A percentile compares a stretch with the other conserved stretches of the same genome.
phyloP scores from a whole-genome alignment of 2,888 invertebrate genomes.

The Ectemnius cavifrons region DNA sequence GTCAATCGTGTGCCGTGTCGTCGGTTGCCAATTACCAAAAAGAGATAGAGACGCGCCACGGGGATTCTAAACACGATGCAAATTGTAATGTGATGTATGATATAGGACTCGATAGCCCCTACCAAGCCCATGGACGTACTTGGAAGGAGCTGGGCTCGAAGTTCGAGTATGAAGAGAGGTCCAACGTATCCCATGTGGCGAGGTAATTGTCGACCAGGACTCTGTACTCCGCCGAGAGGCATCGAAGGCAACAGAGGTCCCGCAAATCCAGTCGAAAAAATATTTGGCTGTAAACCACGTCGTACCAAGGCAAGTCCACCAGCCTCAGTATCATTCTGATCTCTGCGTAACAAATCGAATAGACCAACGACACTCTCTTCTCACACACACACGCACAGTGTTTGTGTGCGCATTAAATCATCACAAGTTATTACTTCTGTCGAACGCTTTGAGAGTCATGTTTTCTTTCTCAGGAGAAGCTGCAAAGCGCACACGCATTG shows the following conservation, averaged over 20 bases:
- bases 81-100: slow-evolving; percentile 68
- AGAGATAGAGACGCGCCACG: slow-evolving; percentile 52
- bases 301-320: slow-evolving; percentile 56
- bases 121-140: slow-evolving; percentile 54
- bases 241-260: slow-evolving; percentile 40
- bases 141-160: slow-evolving; percentile 56
- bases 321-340: slow-evolving; percentile 41
- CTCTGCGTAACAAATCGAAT: slow-evolving; percentile 28
- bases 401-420: too few species aligned
- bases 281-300: slow-evolving; percentile 48
- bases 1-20: slow-evolving; percentile 44
- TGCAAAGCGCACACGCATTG: slow-evolving; percentile 37
- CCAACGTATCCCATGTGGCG: slow-evolving; percentile 48
- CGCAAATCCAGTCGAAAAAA: slow-evolving; percentile 37
- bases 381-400: too few species aligned
- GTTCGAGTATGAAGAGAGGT: slow-evolving; percentile 45
- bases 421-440: slow-evolving; percentile 10
- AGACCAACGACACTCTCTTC: not conserved
- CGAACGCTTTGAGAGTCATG: slow-evolving; percentile 60
- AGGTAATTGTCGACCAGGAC: slow-evolving; percentile 57
- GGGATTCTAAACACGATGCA: slow-evolving; percentile 49
- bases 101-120: slow-evolving; percentile 65
- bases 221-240: slow-evolving; percentile 43
- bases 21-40: slow-evolving; percentile 53
- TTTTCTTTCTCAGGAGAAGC: slow-evolving; percentile 67